Evolutionary conservation across 1,140 invertebrate species (phyloP), one percentile per base, ranked within the genome.

Genomic region (Metopolophium dirhodum): DNA sequence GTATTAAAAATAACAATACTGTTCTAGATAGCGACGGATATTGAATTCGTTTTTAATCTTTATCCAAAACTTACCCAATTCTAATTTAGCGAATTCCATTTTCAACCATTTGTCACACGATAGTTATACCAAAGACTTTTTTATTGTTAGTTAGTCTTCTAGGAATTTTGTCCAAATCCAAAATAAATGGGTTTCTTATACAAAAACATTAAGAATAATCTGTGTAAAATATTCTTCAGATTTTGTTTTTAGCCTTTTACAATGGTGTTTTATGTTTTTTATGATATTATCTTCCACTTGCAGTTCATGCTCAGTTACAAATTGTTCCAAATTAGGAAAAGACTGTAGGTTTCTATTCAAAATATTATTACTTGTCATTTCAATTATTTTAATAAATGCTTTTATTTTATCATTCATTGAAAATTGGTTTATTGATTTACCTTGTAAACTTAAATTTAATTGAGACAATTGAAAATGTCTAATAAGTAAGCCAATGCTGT

Each of bases 381-480:
- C 37, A 54, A 54, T 41, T 91, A 51, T 68, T 54, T 91, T 91
- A 57, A 91, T 68, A 54, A 91, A 57, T 91, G 49, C 90, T 35
- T 91, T 41, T 82, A 91, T 91, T 91, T 61, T 91, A 41, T 91
- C 61, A 61, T 91, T n/a, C 30, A 82, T 61, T 61, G 90, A 91
- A 82, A 82, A 91, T 68, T 20, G 45, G 68, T 91, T 91, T 91
- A 61, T 91, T 91, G 45, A 47, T 47, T 47, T 47, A 68, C 61
- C 68, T 91, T 82, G 68, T 68, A 91, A 82, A 68, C 82, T 83
- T 85, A 93, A 93, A 85, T 97, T 68, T 96, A 96, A 95, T 95
- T 94, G 61, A 93, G 91, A 51, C 41, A 4, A 41, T 41, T 4
- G 41, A 41, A 41, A 41, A 41, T 41, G 41, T 41, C 41, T 41